Conservation (phyloP, 1,140 invertebrate species). For the Saccostrea echinata region DNA sequence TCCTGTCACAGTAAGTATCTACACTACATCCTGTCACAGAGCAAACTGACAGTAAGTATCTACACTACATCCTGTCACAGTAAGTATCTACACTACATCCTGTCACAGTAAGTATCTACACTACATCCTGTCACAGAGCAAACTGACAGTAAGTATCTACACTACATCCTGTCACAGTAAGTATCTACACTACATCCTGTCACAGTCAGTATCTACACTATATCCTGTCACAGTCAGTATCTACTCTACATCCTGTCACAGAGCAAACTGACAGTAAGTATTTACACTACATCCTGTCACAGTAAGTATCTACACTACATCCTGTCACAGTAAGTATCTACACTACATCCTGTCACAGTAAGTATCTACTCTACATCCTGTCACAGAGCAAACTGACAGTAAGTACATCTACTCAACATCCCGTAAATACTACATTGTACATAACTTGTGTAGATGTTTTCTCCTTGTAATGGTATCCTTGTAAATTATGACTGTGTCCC, state of each 20-base stretch:
- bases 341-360: no score
- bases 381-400: conserved; percentile 95
- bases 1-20: no score
- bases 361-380: conserved; percentile 95
- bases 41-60: conserved; percentile 89
- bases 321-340: not conserved
- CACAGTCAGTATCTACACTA: no score
- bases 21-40: conserved; percentile 95
- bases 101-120: no score
- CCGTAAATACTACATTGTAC: no score
- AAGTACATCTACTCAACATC: conserved; percentile 52
- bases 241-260: conserved; percentile 89
- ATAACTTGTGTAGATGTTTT: no score
- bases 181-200: not conserved
- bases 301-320: conserved; percentile 82
- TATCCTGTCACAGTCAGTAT: conserved; percentile 80
- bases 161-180: not conserved
- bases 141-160: conserved; percentile 87
- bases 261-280: conserved; percentile 88
- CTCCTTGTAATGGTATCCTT: no score
- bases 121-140: conserved; percentile 94
- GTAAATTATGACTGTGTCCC: no score
- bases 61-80: not conserved
- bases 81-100: not conserved
- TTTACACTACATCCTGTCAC: conserved; percentile 93